These are phyloP conservation scores for Pristionchus fissidentatus DNA, from an alignment of 2,888 invertebrate species.

Conservation along the genomic window DNA sequence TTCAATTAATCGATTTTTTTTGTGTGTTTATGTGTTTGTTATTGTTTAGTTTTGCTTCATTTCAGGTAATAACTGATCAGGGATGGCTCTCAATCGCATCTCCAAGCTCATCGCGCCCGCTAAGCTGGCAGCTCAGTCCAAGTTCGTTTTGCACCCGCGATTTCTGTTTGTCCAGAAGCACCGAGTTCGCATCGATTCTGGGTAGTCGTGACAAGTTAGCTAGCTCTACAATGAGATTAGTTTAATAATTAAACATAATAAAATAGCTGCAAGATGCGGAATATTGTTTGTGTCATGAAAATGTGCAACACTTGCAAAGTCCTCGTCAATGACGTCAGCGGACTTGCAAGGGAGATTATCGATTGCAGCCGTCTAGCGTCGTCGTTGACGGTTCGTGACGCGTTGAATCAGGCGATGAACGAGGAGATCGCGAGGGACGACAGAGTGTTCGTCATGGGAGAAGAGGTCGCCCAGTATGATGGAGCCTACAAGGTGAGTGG, in stretches of 20 bases:
- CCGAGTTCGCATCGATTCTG: conserved; percentile 19
- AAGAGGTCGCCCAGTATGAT: conserved; percentile 98
- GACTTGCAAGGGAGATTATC: background rate
- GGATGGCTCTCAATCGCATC: conserved; percentile 61
- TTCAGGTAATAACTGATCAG: conserved; percentile 56
- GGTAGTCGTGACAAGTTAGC: background rate
- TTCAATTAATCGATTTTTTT: background rate
- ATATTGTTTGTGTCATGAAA: too few relatives aligned
- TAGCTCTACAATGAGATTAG: too few relatives aligned
- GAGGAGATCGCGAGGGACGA: conserved; percentile 96
- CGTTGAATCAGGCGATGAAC: conserved; percentile 93
- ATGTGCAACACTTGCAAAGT: too few relatives aligned
- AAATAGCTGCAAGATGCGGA: too few relatives aligned
- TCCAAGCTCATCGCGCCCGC: conserved; percentile 52
- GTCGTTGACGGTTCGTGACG: conserved; percentile 92
- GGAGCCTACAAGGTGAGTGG: conserved; percentile 86
- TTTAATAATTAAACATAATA: too few relatives aligned
- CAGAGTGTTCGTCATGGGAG: conserved; percentile 89
- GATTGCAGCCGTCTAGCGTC: conserved; percentile 28
- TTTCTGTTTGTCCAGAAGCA: conserved; percentile 57
- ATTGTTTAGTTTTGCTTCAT: background rate
- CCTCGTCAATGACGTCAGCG: too few relatives aligned
- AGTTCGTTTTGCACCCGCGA: conserved; percentile 36
- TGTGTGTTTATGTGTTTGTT: background rate
- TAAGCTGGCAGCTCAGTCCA: conserved; percentile 43